Evolutionary conservation across 1,140 invertebrate species (phyloP), one percentile per base, ranked within the genome.

Genomic region (Sycophaga agraensis): DNA sequence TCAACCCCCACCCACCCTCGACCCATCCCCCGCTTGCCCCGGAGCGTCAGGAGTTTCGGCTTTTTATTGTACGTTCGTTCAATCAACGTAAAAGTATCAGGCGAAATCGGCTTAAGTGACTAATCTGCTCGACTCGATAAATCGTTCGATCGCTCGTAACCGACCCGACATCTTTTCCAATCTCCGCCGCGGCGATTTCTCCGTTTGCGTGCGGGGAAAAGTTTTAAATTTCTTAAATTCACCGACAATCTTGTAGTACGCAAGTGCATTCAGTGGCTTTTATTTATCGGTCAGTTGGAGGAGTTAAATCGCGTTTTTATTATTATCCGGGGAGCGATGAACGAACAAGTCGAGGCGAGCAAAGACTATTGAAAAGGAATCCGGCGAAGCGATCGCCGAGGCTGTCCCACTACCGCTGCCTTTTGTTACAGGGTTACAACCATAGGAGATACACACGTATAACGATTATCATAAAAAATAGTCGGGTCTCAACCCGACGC

Each of bases 361-460:
- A 24, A 58, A 43, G 31, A 49, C 31, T 45, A 50, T 35, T 22
- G 6, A 50, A n/a, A 37, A 22, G 48, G 24, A 51, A 58, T 63
- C 22, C 54, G 48, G 39, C 54, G 31, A 63, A 57, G 21, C 39
- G 39, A 57, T 51, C 40, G 46, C 45, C 28, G 40, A 63, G 46
- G 54, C 31, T 12, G n/a, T n/a, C 16, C 17, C 17, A 56, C 22
- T 63, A 26, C 28, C 31, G 48, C 54, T 63, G 61, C 54, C 61
- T 63, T 63, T 63, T 63, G 61, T 63, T 63, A 57, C 61, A 57
- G 60, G 60, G 60, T 63, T 63, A n/a, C 37, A 55, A 63, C n/a
- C 50, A 50, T 63, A 63, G 28, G 40, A 61, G 43, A n/a, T 61
- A 61, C 35, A 48, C 51, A 61, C 35, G 39, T 31, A 28, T 55